Percentiles rank a stretch among this genome's conserved stretches.
phyloP scores from a whole-genome alignment of 1,140 invertebrate genomes.

The Scaptomyza pallida region DNA sequence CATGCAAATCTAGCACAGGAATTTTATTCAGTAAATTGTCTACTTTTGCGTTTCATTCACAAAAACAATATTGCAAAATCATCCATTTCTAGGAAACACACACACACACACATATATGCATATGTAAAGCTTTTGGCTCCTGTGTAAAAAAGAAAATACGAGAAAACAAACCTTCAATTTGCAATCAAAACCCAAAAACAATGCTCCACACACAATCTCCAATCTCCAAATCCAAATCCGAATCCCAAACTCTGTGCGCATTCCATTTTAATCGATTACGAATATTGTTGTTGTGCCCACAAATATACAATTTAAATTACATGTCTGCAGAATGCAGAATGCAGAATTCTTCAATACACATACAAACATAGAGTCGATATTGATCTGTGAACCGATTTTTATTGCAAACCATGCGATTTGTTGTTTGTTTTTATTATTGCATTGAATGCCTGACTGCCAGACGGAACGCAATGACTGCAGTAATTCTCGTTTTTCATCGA shows the following conservation, averaged over 20 bases:
- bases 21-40: conserved; percentile 54
- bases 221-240: not conserved
- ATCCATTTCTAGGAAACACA: conserved; percentile 21
- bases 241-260: conserved; percentile 39
- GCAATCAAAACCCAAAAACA: conserved; percentile 27
- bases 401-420: conserved; percentile 33
- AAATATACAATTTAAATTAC: conserved; percentile 63
- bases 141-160: no score
- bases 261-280: conserved; percentile 53
- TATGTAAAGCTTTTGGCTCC: not conserved
- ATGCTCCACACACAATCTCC: no score
- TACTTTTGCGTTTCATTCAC: conserved; percentile 38
- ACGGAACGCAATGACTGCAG: conserved; percentile 4
- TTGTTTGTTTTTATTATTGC: conserved; percentile 63
- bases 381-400: conserved; percentile 52
- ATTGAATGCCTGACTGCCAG: no score
- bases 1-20: conserved; percentile 45
- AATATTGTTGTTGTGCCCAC: conserved; percentile 33
- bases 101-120: no score
- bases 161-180: conserved; percentile 42
- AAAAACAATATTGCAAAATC: conserved; percentile 49
- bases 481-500: conserved; percentile 48
- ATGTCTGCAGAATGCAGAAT: conserved; percentile 18
- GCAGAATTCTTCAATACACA: conserved; percentile 8
- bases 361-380: conserved; percentile 22